Evolutionary conservation across 1,140 invertebrate genomes (phyloP), one percentile per base, ranked within the genome.

Genomic region (Calephelis virginiensis): DNA sequence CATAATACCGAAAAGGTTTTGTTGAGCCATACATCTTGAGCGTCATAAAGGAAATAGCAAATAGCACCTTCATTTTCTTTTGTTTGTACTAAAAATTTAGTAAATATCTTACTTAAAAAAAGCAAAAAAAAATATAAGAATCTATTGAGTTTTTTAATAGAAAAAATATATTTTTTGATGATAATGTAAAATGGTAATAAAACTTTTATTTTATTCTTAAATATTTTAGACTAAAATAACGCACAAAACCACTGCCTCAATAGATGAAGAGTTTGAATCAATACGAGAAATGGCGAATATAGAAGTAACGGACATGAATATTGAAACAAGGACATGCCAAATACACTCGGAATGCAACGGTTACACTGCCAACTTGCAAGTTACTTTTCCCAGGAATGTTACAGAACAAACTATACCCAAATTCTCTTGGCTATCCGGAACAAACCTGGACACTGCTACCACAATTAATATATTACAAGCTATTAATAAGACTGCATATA

Each of bases 261-360:
- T 90, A 61, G 94, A 97, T 80, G 96, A 97, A 90, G 97, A 98
- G 89, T 98, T 98, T 91, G 91, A 92, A 73, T 96, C 95, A 8
- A 91, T 97, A 47, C 92, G 97, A 43, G 97, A 97, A 86, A 85
- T 92, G 82, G 94, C 96, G 11, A 96, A 97, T 83, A 97, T 97
- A 82, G 95, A 96, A 50, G 96, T 97, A 77, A 94, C 97, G 61
- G 94, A 95, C 75, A 94, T 98, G 67, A 94, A 94, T 75, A 93
- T 96, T 84, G 94, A 96, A 78, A 93, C 93, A 6, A 90, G 93
- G 12, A 94, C 94, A 66, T 93, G 97, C 61, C 95, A 94, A 5
- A 96, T 97, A 40, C 95, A 94, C 59, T 95, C 95, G 1, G 93
- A 93, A 59, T 94, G 94, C 28, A 96, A 95, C 66, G 95, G 94